Percentiles rank a stretch among this genome's conserved stretches.
Conservation (phyloP, 2,797 vertebrate genomes). For the Gobio occitaniae region DNA sequence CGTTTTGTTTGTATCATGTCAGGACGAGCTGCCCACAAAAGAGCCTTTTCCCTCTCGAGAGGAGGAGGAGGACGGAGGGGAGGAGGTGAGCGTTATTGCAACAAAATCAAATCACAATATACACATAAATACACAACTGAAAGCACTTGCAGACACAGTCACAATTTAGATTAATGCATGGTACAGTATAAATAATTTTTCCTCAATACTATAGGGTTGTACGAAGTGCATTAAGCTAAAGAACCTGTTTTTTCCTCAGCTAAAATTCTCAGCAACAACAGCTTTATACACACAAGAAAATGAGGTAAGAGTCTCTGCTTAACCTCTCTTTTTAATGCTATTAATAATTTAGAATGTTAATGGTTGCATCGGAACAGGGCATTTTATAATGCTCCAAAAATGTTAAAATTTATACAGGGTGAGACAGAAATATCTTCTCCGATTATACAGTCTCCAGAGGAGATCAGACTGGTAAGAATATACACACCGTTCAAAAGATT, state of each 20-base stretch:
- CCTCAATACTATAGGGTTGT: neutral
- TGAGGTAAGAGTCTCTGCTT: slow-evolving; percentile 9
- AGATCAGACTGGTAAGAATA: slow-evolving; percentile 15
- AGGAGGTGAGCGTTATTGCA: slow-evolving; percentile 59
- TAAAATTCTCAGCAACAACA: slow-evolving; percentile 10
- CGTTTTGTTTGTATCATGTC: slow-evolving; percentile 16
- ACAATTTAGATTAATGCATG: neutral
- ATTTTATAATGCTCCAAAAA: neutral
- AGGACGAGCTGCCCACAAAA: slow-evolving; percentile 68
- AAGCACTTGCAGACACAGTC: neutral
- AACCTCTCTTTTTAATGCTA: neutral
- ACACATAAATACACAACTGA: neutral
- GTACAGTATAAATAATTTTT: neutral
- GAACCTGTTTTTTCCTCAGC: neutral
- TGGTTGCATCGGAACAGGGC: neutral
- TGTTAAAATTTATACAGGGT: slow-evolving; percentile 15
- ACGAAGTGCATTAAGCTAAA: neutral
- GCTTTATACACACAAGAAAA: slow-evolving; percentile 20
- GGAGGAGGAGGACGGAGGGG: slow-evolving; percentile 41
- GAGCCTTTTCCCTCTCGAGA: slow-evolving; percentile 47
- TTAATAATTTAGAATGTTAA: neutral
- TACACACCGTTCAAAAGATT: neutral
- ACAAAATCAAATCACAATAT: slow-evolving; percentile 12
- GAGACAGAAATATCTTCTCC: neutral
- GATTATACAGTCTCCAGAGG: neutral